These are phyloP conservation scores for Euzetes globulus DNA, from an alignment of 2,888 invertebrate genomes.

Conservation along the genomic window DNA sequence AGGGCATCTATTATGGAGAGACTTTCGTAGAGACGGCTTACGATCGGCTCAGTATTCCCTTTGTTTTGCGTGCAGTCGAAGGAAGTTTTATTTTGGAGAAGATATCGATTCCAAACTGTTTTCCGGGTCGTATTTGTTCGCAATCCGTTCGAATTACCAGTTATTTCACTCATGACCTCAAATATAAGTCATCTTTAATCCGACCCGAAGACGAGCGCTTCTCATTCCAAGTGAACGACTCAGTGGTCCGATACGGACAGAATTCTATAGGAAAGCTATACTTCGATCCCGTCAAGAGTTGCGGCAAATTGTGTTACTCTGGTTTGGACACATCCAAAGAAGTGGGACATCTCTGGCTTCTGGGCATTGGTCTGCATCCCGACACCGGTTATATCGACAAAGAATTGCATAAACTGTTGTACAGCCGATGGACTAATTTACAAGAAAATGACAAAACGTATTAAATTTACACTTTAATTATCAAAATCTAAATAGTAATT, in stretches of 20 bases:
- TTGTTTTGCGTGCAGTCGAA: constrained; percentile 65
- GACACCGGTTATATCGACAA: constrained; percentile 63
- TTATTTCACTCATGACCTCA: constrained; percentile 28
- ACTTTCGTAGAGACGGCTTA: constrained; percentile 62
- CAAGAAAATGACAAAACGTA: constrained; percentile 22
- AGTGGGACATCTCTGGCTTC: constrained; percentile 61
- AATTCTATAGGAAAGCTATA: constrained; percentile 53
- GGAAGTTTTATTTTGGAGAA: constrained; percentile 63
- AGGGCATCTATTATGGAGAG: constrained; percentile 61
- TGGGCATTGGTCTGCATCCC: constrained; percentile 58
- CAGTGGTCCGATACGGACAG: constrained; percentile 29
- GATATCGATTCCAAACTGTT: constrained; percentile 66
- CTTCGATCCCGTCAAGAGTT: constrained; percentile 65
- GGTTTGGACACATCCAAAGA: constrained; percentile 56
- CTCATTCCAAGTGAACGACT: constrained; percentile 23
- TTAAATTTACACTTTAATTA: neutral
- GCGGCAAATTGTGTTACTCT: constrained; percentile 66
- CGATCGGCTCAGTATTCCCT: constrained; percentile 58
- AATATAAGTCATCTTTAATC: constrained; percentile 30
- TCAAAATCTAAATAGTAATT: constrained; percentile 43
- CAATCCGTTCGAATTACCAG: constrained; percentile 26
- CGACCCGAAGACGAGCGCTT: constrained; percentile 35
- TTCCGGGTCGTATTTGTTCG: constrained; percentile 54
- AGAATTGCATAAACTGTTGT: constrained; percentile 58
- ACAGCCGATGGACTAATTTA: constrained; percentile 53